Base-by-base conservation (phyloP, 2,888 invertebrate species). In the Sicus ferrugineus region DNA sequence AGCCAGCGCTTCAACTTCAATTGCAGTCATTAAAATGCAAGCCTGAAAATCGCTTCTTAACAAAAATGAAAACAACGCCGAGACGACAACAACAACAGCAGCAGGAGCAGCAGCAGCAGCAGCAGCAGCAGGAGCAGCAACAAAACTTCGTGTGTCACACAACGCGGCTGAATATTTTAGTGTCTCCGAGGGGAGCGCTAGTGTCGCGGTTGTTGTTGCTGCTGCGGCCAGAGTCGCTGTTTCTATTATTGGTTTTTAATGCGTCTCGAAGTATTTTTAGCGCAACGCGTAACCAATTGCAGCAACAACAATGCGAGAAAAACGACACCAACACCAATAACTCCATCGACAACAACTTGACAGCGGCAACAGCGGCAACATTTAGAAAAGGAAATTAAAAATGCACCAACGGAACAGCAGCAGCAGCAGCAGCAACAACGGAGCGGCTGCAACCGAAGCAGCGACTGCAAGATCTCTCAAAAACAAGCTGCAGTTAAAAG, bases 251-350 rank as follows among this genome's bases (percentile, higher is more conserved):
- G 21, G 61, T 42, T 61, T 42, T 26, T 38, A 23, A 26, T 61
- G 61, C 61, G 61, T 61, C 23, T 21, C 30, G 38, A 61, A 61
- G 21, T 61, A 61, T 61, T 61, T 42, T 61, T 61, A 61, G 61
- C 61, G 26, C 61, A 42, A 21, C 61, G n/a, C 42, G 42, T 9
- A 16, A 9, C 42, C 11, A n/a, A 42, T 16, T 42, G 4, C 42
- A 42, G n/a, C 42, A 42, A 4, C 9, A 42, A 42, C 23, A 34
- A 6, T 42, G 4, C 42, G n/a, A 42, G 16, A 42, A 4, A 4
- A 42, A 42, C 23, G 21, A 14, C 11, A 23, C 19, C 59, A 23
- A 4, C 42, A 61, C 1, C 4, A 42, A 42, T 16, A 61, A 26
- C 14, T 21, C n/a, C n/a, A 38, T 11, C 38, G 21, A 48, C 48